phyloP scores from a whole-genome alignment of 2,113 vertebrate species.

The Monopterus albus region DNA sequence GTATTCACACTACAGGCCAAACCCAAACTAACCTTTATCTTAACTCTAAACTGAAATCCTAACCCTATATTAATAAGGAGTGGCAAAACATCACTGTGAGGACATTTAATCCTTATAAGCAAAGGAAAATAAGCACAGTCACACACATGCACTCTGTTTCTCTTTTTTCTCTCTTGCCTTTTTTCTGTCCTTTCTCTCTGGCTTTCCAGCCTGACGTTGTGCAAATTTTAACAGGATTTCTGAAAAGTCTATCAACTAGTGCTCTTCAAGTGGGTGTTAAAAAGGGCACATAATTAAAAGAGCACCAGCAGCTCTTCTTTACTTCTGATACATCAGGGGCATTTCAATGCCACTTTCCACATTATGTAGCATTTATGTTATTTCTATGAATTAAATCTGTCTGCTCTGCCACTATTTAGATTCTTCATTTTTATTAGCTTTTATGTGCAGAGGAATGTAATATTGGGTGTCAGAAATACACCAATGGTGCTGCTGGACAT shows the following conservation, averaged over 20 bases:
- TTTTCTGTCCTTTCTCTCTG: constrained; percentile 6
- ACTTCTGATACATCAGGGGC: not conserved
- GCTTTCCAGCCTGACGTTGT: constrained; percentile 18
- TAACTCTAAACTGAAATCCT: constrained; percentile 22
- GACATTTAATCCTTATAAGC: constrained; percentile 5
- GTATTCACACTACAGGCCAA: constrained; percentile 15
- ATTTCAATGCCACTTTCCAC: constrained; percentile 25
- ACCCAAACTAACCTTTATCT: constrained; percentile 24
- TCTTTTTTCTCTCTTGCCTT: not conserved
- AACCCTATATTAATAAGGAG: constrained; percentile 16
- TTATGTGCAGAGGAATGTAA: not conserved
- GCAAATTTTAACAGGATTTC: constrained; percentile 9
- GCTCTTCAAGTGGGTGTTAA: constrained; percentile 30
- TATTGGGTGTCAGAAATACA: not conserved
- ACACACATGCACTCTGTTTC: not conserved
- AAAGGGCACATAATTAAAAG: constrained; percentile 51
- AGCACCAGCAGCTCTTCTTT: constrained; percentile 34
- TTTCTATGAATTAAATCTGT: constrained; percentile 43
- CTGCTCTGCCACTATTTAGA: constrained; percentile 4
- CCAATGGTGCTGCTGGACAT: not conserved
- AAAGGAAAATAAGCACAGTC: constrained; percentile 19
- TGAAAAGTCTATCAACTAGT: constrained; percentile 10
- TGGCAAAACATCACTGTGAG: constrained; percentile 11
- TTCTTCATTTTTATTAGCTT: not conserved
- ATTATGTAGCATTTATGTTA: constrained; percentile 36